phyloP scores from a whole-genome alignment of 2,113 vertebrate genomes.

The Electrona antarctica region DNA sequence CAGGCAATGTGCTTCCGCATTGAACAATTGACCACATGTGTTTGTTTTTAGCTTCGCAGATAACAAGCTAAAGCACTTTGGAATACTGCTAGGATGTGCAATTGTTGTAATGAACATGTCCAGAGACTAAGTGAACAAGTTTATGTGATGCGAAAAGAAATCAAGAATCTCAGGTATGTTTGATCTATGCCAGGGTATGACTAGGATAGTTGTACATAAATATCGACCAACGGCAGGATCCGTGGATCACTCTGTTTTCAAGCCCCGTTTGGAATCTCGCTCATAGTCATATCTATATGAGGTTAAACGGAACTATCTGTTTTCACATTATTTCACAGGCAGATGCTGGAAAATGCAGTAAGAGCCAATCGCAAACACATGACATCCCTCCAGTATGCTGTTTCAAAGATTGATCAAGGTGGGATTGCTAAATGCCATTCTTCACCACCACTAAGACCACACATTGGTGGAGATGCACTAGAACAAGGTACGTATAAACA shows the following conservation, averaged over 20 bases:
- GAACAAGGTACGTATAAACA: conserved; percentile 66
- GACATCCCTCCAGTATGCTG: conserved; percentile 58
- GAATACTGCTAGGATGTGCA: conserved; percentile 57
- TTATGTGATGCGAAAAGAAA: conserved; percentile 79
- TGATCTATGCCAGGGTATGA: not conserved
- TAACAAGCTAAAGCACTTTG: not conserved
- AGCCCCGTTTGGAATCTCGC: too few species aligned
- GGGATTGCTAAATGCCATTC: not conserved
- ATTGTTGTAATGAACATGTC: conserved; percentile 48
- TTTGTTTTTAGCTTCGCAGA: not conserved
- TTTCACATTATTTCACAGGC: conserved; percentile 48
- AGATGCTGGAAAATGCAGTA: conserved; percentile 66
- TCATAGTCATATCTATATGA: too few species aligned
- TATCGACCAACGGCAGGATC: too few species aligned
- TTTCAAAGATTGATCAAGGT: conserved; percentile 44
- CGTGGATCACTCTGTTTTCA: too few species aligned
- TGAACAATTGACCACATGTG: conserved; percentile 4
- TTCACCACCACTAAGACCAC: not conserved
- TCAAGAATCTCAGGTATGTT: conserved; percentile 80
- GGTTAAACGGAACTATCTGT: too few species aligned
- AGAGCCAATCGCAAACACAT: conserved; percentile 77
- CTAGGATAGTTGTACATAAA: not conserved
- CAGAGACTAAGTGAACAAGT: conserved; percentile 72
- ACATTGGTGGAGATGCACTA: conserved; percentile 33
- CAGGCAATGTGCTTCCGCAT: conserved; percentile 36